Evolutionary conservation across 2,888 invertebrate species (phyloP).

Genomic region (Lithophane ornitopus): DNA sequence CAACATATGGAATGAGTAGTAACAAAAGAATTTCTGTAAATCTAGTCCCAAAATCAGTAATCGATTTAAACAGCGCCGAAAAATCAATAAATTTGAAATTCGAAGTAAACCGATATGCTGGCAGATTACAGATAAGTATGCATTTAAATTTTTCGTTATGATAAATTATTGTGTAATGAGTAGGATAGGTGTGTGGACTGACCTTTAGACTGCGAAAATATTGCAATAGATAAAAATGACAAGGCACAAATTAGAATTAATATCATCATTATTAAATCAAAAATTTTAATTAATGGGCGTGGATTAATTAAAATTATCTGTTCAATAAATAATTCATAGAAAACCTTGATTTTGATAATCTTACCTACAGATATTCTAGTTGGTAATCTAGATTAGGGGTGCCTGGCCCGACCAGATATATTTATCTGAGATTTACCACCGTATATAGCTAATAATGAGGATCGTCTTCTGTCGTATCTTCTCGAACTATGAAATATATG

Average conservation of each 20-base stretch:
- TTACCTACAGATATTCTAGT: neutral
- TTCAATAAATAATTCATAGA: slow-evolving; percentile 4
- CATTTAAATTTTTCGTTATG: neutral
- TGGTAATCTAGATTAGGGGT: neutral
- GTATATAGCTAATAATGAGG: too few relatives aligned
- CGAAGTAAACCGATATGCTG: slow-evolving; percentile 29
- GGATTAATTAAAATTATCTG: neutral
- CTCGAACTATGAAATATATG: too few relatives aligned
- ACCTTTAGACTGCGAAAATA: slow-evolving; percentile 29
- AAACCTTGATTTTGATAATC: neutral
- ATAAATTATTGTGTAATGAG: slow-evolving; percentile 7
- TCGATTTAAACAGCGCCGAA: slow-evolving; percentile 47
- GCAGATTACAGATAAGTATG: slow-evolving; percentile 1
- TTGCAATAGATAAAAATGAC: slow-evolving; percentile 10
- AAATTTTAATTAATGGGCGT: neutral
- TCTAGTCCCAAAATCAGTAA: slow-evolving; percentile 18
- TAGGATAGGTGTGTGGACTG: neutral
- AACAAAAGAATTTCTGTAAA: slow-evolving; percentile 25
- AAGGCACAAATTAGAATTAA: neutral
- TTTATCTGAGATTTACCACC: too few relatives aligned
- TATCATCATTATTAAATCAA: neutral
- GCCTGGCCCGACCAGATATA: too few relatives aligned
- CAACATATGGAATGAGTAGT: neutral
- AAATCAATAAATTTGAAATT: slow-evolving; percentile 32
- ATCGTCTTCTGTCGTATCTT: too few relatives aligned